Evolutionary conservation across 2,888 invertebrate genomes (phyloP), one percentile per base, ranked within the genome.

Genomic region (Trilocha varians): DNA sequence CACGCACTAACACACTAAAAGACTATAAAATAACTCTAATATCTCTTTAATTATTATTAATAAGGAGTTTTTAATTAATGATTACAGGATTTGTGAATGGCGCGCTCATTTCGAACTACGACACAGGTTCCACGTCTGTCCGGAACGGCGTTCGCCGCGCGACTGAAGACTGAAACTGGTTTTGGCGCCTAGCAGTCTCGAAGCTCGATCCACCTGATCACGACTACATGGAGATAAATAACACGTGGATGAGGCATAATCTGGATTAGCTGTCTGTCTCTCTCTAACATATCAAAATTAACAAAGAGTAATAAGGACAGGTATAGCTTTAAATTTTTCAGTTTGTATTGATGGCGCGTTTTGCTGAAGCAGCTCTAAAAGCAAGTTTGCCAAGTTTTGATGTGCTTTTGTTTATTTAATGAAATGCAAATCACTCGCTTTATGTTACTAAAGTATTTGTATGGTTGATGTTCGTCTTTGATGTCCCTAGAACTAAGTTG

Each of bases 121-220:
- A 53, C 62, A 54, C 42, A 38, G 44, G 32, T 0, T n/a, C 34
- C 13, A 46, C 77, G 62, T 68, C 51, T 45, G 49, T 40, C 9
- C 32, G 4, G 36, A 42, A 45, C 60, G 60, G 71, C 78, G 76
- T 70, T 48, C 46, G 53, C 53, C 66, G 71, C 79, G 78, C 78
- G 68, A 79, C 80, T 79, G 69, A 50, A 45, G 45, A 47, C 47
- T 46, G 48, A 37, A 37, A 39, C 39, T 41, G 41, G 42, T 52
- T 11, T 9, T 9, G 75, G 71, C 78, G 78, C 70, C 78, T 62
- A 66, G 76, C 79, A 55, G 79, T 78, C 79, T 79, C 65, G 45
- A 55, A 78, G 78, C 79, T 79, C 65, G 45, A 43, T 47, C 69
- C 25, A 25, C 25, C 25, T 25, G 45, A 43, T 47, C 68, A 73